Evolutionary conservation across 2,113 vertebrate species (phyloP).

Genomic region (Archilochus colubris): DNA sequence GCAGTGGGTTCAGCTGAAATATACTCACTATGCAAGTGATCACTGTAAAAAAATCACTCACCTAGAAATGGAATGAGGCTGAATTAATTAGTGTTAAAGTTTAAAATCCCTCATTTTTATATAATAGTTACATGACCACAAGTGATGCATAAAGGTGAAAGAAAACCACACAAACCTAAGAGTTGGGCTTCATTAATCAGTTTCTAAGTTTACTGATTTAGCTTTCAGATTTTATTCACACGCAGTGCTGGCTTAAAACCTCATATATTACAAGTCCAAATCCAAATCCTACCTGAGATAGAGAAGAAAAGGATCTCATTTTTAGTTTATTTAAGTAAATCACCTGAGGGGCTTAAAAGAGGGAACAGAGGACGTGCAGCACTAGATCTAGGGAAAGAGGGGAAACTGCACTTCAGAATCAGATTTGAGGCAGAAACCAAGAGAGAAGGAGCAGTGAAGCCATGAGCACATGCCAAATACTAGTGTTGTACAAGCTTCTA

Average conservation of each 20-base stretch:
- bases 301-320: not conserved
- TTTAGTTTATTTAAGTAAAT: constrained; percentile 27
- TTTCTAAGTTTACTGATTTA: constrained; percentile 16
- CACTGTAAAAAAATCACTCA: not conserved
- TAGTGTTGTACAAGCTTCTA: not conserved
- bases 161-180: not conserved
- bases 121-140: constrained; percentile 37
- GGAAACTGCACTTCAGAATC: not conserved
- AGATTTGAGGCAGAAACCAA: not conserved
- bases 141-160: not conserved
- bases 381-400: not conserved
- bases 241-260: not conserved
- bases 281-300: not conserved
- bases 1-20: not conserved
- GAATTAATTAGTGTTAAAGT: constrained; percentile 57
- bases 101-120: constrained; percentile 59
- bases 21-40: not conserved
- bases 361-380: not conserved
- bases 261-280: not conserved
- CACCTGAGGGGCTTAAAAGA: not conserved
- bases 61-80: constrained; percentile 41
- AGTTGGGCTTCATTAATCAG: constrained; percentile 41
- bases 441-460: not conserved
- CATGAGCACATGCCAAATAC: not conserved
- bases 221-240: constrained; percentile 3